These are phyloP conservation scores for Grapholita molesta DNA, from an alignment of 1,140 invertebrate genomes.

Conservation along the genomic window DNA sequence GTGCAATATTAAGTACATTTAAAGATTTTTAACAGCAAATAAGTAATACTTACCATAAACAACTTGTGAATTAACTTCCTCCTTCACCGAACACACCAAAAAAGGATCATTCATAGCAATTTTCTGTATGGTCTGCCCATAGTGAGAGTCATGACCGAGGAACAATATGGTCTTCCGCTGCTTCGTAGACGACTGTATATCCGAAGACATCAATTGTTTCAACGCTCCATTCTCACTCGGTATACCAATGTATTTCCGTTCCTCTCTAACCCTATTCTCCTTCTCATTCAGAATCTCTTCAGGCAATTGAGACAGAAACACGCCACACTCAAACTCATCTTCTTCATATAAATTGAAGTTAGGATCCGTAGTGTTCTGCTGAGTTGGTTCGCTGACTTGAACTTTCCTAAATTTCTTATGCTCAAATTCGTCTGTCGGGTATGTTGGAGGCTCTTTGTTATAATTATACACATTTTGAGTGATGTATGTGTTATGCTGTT, in stretches of 20 bases:
- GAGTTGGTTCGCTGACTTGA: conserved; percentile 14
- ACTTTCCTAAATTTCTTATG: conserved; percentile 47
- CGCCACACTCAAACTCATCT: conserved; percentile 53
- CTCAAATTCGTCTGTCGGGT: conserved; percentile 43
- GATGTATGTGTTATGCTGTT: conserved; percentile 59
- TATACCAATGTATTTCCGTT: conserved; percentile 38
- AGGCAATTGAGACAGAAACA: conserved; percentile 47
- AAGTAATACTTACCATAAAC: conserved; percentile 43
- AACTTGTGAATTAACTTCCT: conserved; percentile 36
- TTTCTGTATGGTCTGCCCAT: conserved; percentile 61
- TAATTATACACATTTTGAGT: conserved; percentile 61
- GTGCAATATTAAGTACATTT: too few relatives aligned
- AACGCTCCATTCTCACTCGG: conserved; percentile 56
- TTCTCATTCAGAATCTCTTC: conserved; percentile 57
- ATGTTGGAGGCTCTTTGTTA: conserved; percentile 39
- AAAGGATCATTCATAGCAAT: conserved; percentile 56
- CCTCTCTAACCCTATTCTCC: conserved; percentile 39
- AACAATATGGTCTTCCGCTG: conserved; percentile 63
- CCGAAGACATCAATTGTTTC: conserved; percentile 64
- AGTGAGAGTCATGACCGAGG: conserved; percentile 48
- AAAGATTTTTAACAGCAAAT: too few relatives aligned
- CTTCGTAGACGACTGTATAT: conserved; percentile 50
- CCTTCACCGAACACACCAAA: conserved; percentile 38
- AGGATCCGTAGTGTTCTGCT: conserved; percentile 21
- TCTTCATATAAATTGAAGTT: conserved; percentile 43